Evolutionary conservation across 2,113 vertebrate genomes (phyloP), one percentile per base, ranked within the genome.

Genomic region (Camelus bactrianus): DNA sequence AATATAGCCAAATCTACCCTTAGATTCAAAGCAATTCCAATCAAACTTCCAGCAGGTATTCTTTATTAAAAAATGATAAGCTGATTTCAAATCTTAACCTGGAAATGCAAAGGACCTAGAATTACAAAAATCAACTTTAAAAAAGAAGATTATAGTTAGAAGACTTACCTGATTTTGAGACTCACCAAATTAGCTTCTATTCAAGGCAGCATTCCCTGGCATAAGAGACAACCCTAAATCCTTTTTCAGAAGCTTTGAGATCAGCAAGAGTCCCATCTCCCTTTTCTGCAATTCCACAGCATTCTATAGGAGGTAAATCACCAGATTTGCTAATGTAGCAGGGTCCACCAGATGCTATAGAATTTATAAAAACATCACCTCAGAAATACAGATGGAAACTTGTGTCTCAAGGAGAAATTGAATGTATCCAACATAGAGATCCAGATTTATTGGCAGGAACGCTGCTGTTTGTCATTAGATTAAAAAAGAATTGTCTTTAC

Each of bases 371-470:
- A 97, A 96, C 88, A 64, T 96, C 98, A 77, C 98, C 97, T 96
- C 97, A 98, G 89, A 98, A 98, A 95, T 99, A 98, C 42, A 97
- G 97, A 82, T 94, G 98, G 94, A 98, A 96, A 98, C 81, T 52
- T 52, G 30, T 98, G 73, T 94, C 98, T 73, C 90, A 88, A 17
- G 98, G 98, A 97, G 98, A 99, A 95, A 98, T 98, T 73, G 98
- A 98, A 70, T 98, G 79, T 69, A 98, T 98, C 89, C 98, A 98
- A 96, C 97, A 97, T 96, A 97, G 98, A 94, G 97, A 97, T 96
- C 98, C 98, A 56, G 98, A 98, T 89, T n/a, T 35, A 50, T 7
- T 82, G 81, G 92, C 50, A 60, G 48, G 32, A 19, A 46, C 14
- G n/a, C 69, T 42, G 0, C 19, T 90, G 42, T 85, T 94, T 73